Percentiles rank a stretch among this genome's conserved stretches.
Evolutionary conservation across 1,140 invertebrate species (phyloP).

Genomic region (Lepidurus apus): DNA sequence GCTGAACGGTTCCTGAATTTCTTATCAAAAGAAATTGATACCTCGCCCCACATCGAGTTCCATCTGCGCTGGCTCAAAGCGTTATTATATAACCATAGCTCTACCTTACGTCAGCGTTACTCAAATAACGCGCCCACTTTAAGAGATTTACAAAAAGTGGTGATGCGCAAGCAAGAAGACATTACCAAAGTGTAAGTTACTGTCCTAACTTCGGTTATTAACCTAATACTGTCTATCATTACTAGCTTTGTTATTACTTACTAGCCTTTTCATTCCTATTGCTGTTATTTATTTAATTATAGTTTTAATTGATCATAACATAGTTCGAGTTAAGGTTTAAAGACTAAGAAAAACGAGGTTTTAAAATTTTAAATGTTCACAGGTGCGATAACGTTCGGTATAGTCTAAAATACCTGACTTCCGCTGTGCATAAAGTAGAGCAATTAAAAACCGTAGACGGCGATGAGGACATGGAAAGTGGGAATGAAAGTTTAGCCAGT

Average conservation of each 20-base stretch:
- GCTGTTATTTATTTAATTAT: too few relatives aligned
- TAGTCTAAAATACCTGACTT: neutral
- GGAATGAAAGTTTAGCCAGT: neutral
- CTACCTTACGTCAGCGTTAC: conserved; percentile 50
- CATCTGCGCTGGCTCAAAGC: conserved; percentile 72
- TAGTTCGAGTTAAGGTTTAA: too few relatives aligned
- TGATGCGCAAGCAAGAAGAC: conserved; percentile 72
- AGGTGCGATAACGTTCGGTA: neutral
- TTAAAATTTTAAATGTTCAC: too few relatives aligned
- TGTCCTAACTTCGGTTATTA: neutral
- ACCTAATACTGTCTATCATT: too few relatives aligned
- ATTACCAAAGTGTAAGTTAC: conserved; percentile 61
- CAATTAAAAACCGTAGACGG: neutral
- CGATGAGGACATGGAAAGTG: neutral
- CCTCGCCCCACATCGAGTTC: conserved; percentile 76
- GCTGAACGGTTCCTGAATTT: conserved; percentile 64
- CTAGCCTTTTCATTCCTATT: neutral
- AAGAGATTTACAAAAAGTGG: conserved; percentile 68
- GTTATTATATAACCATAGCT: conserved; percentile 58
- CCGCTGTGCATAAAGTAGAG: neutral
- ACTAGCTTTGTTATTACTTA: too few relatives aligned
- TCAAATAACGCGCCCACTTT: conserved; percentile 55
- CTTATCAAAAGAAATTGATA: conserved; percentile 64
- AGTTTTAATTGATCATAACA: too few relatives aligned
- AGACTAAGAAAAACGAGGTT: too few relatives aligned